A percentile compares a stretch with the other conserved stretches of the same genome.
Evolutionary conservation across 2,797 vertebrate species (phyloP).

Genomic region (Acanthis flammea): DNA sequence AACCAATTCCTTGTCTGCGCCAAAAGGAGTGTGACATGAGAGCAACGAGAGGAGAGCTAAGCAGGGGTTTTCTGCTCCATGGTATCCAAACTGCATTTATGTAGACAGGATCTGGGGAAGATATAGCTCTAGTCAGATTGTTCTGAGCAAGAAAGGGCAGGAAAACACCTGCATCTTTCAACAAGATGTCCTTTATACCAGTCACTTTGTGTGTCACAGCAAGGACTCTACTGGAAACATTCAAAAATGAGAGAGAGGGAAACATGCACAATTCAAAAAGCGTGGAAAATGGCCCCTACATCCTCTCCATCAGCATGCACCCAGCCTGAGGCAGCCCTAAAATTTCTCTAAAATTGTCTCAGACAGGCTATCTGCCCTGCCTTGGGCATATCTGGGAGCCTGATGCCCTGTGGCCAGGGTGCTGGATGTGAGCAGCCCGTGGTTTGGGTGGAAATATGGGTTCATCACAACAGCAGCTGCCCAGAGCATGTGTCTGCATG

Average conservation of each 20-base stretch:
- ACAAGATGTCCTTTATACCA: background rate
- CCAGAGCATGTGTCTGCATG: background rate
- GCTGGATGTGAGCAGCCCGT: background rate
- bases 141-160: background rate
- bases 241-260: background rate
- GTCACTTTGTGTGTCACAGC: background rate
- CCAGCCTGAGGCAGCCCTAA: background rate
- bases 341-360: background rate
- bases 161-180: background rate
- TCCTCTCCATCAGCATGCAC: fast-evolving
- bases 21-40: background rate
- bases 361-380: background rate
- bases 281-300: background rate
- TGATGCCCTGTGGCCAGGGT: background rate
- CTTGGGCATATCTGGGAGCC: background rate
- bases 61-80: background rate
- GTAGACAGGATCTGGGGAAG: background rate
- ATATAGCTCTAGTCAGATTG: background rate
- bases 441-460: background rate
- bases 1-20: background rate
- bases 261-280: fast-evolving
- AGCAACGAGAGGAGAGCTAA: background rate
- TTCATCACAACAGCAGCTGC: background rate
- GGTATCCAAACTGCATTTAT: background rate
- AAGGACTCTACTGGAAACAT: background rate